phyloP scores from a whole-genome alignment of 2,888 invertebrate genomes.

The Megaustenia siamemsis region DNA sequence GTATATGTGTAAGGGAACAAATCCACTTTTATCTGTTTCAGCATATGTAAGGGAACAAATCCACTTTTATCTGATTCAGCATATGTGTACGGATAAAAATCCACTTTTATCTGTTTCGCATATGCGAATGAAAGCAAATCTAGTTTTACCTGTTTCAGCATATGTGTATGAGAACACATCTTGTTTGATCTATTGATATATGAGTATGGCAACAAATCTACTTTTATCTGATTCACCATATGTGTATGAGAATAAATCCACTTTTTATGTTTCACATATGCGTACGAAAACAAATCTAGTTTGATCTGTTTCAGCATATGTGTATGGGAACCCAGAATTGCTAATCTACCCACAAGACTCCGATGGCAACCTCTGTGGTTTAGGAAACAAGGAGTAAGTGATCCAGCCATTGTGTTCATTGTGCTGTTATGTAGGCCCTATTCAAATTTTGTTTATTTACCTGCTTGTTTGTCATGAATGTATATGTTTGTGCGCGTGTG shows the following conservation, averaged over 20 bases:
- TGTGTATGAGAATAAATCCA: background rate
- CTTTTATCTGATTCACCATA: background rate
- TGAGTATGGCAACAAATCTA: background rate
- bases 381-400: conserved; percentile 72
- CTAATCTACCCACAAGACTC: conserved; percentile 90
- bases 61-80: too few species aligned
- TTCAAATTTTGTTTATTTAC: background rate
- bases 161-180: too few species aligned
- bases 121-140: too few species aligned
- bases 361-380: conserved; percentile 87
- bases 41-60: too few species aligned
- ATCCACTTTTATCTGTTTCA: too few species aligned
- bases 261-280: background rate
- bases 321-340: conserved; percentile 87
- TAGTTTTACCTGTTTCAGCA: too few species aligned
- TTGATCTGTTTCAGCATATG: conserved; percentile 84
- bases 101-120: too few species aligned
- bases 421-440: too few species aligned
- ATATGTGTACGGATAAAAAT: too few species aligned
- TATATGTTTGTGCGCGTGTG: background rate
- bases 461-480: background rate
- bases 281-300: background rate
- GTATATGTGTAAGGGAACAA: too few species aligned
- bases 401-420: background rate
- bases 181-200: background rate